Base-by-base conservation (phyloP, 2,888 invertebrate genomes). In the Drosophila silvestris region DNA sequence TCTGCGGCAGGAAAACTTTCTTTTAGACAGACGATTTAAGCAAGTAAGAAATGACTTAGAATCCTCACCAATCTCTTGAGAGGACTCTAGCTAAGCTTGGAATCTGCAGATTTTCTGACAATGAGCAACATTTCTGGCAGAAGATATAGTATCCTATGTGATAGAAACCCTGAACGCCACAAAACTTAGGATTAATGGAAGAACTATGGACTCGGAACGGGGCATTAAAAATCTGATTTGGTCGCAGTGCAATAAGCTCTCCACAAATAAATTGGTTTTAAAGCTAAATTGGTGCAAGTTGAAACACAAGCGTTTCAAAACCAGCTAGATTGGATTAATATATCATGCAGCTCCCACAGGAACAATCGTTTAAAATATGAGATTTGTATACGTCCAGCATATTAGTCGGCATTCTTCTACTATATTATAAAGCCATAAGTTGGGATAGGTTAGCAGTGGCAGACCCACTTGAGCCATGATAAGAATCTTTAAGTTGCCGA, bases 371-470 rank as follows among this genome's bases (percentile, higher is more conserved):
- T 41, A 9, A 39, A 39, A n/a, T n/a, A 39, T 5, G 4, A 35
- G 0, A 4, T 12, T 33, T 12, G 1, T 33, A 12, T 33, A 0
- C 12, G 0, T 1, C 7, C 6, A 4, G 6, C 16, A 19, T 19
- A 1, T 37, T 7, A 5, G n/a, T 12, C n/a, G 0, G 2, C n/a
- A n/a, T 41, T 12, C 41, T 12, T 5, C 5, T 12, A n/a, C n/a
- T 3, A n/a, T n/a, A 44, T n/a, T 12, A n/a, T n/a, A n/a, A n/a
- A n/a, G 2, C n/a, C n/a, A n/a, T 5, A 28, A 28, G 28, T 28
- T 28, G 0, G 28, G 3, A 4, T 39, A 2, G 9, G 9, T n/a
- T 39, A 39, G n/a, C 4, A 39, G 0, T 3, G 19, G 3, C 19
- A 19, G 19, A 44, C 2, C 22, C n/a, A n/a, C 12, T 22, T 12